A percentile compares a stretch with the other conserved stretches of the same genome.
phyloP scores from a whole-genome alignment of 2,797 vertebrate genomes.

The Acridotheres tristis region DNA sequence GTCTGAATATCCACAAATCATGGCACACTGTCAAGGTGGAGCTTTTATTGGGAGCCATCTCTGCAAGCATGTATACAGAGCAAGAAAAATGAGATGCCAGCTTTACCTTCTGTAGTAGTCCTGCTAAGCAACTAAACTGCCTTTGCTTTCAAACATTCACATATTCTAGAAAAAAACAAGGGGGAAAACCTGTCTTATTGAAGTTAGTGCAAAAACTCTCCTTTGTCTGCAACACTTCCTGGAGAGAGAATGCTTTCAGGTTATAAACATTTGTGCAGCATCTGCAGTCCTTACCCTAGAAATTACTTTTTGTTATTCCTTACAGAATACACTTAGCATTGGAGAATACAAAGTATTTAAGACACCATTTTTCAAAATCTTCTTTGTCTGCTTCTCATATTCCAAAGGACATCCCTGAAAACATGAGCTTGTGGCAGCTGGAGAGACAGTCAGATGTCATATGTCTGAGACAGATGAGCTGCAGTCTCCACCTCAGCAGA shows the following conservation, averaged over 20 bases:
- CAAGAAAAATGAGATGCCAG: not conserved
- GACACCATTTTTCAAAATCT: not conserved
- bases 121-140: not conserved
- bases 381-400: not conserved
- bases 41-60: not conserved
- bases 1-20: not conserved
- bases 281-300: not conserved
- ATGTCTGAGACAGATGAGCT: not conserved
- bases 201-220: not conserved
- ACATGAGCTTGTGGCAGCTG: not conserved
- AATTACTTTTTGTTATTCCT: not conserved
- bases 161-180: not conserved
- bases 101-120: not conserved
- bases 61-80: not conserved
- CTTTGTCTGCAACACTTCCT: not conserved
- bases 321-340: not conserved
- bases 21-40: not conserved
- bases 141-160: not conserved
- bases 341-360: constrained; percentile 2
- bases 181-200: not conserved
- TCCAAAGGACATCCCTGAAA: not conserved
- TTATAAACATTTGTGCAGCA: not conserved
- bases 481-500: not conserved
- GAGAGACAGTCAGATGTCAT: not conserved
- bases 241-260: not conserved